A percentile compares a stretch with the other conserved stretches of the same genome.
Conservation (phyloP, 2,797 vertebrate genomes). For the Smutsia temminckii region DNA sequence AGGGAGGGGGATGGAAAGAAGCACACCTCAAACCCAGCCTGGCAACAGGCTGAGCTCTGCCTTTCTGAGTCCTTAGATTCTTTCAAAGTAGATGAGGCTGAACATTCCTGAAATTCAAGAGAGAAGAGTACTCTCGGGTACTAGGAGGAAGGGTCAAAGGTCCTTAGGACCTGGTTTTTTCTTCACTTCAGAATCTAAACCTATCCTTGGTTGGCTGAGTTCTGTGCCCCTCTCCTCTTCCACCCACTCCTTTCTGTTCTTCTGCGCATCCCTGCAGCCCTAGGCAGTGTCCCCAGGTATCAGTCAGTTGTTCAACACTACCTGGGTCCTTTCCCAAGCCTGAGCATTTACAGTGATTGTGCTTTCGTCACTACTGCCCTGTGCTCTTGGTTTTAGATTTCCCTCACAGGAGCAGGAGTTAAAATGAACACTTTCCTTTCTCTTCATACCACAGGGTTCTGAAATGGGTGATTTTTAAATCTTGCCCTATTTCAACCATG, state of each 20-base stretch:
- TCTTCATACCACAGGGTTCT: not conserved
- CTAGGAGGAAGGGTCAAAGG: not conserved
- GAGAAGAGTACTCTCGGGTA: not conserved
- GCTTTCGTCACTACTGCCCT: not conserved
- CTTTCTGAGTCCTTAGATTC: not conserved
- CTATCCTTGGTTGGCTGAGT: not conserved
- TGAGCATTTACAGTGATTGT: conserved; percentile 16
- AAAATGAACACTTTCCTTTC: conserved; percentile 27
- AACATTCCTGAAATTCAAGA: conserved; percentile 23
- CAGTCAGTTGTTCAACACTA: not conserved
- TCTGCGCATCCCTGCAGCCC: conserved; percentile 13
- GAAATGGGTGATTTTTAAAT: conserved; percentile 27
- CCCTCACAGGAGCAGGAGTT: not conserved
- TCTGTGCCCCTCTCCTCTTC: not conserved
- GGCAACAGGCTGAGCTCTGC: not conserved
- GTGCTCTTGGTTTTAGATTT: conserved; percentile 4
- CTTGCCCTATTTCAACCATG: conserved; percentile 30
- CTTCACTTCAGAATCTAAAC: conserved; percentile 2
- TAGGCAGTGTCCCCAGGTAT: not conserved
- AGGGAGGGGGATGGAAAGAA: not conserved
- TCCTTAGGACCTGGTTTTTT: not conserved
- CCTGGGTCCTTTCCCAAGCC: conserved; percentile 15
- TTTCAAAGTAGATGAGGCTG: not conserved
- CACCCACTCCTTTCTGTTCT: not conserved
- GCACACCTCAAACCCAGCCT: not conserved